A percentile compares a stretch with the other conserved stretches of the same genome.
phyloP scores from a whole-genome alignment of 1,140 invertebrate genomes.

The Drosophila kurseongensis region DNA sequence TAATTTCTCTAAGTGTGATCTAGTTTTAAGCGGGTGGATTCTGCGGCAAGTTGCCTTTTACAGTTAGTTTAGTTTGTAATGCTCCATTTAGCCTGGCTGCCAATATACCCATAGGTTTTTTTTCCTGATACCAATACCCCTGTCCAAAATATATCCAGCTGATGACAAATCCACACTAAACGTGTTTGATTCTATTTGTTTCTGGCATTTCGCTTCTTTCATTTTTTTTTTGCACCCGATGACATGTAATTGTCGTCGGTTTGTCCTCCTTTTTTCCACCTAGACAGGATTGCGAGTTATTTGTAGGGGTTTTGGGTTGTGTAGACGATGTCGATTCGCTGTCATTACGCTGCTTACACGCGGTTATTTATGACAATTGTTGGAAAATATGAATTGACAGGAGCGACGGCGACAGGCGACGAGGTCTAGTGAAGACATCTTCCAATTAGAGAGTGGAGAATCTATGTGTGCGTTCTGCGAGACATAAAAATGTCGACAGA shows the following conservation, averaged over 20 bases:
- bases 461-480: slow-evolving; percentile 45
- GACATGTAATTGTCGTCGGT: slow-evolving; percentile 48
- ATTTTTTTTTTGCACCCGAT: slow-evolving; percentile 23
- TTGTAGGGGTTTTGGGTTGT: background rate
- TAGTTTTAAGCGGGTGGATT: slow-evolving; percentile 18
- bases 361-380: slow-evolving; percentile 83
- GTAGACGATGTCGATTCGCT: slow-evolving; percentile 64
- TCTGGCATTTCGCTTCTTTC: slow-evolving; percentile 5
- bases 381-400: slow-evolving; percentile 83
- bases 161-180: slow-evolving; percentile 80
- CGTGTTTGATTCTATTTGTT: slow-evolving; percentile 79
- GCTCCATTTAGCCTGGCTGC: slow-evolving; percentile 71
- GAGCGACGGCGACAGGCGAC: slow-evolving; percentile 45
- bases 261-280: slow-evolving; percentile 22
- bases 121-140: slow-evolving; percentile 16
- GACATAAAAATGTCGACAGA: slow-evolving; percentile 83
- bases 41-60: slow-evolving; percentile 63
- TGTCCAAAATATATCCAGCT: slow-evolving; percentile 28
- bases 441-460: slow-evolving; percentile 68
- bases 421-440: slow-evolving; percentile 62
- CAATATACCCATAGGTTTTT: slow-evolving; percentile 8
- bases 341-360: slow-evolving; percentile 78
- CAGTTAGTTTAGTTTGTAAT: slow-evolving; percentile 81
- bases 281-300: slow-evolving; percentile 24
- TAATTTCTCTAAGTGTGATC: slow-evolving; percentile 1